Evolutionary conservation across 2,797 vertebrate genomes (phyloP).

Genomic region (Poecilia gillii): DNA sequence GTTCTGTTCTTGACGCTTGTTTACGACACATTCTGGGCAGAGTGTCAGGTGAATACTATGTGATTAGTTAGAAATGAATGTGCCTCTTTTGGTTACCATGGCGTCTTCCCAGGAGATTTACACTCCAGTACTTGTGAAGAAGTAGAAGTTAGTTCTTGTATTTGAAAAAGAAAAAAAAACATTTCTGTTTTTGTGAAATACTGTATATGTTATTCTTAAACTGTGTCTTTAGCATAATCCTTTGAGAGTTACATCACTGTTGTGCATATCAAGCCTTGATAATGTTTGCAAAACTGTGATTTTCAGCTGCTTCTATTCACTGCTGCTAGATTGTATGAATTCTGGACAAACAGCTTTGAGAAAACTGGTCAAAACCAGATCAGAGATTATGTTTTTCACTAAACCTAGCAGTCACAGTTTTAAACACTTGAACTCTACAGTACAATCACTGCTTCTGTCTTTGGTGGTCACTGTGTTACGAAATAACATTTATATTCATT

Average conservation of each 20-base stretch:
- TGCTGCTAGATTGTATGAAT: not conserved
- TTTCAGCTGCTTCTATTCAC: not conserved
- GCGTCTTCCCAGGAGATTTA: not conserved
- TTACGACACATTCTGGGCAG: not conserved
- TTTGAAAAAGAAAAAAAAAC: not conserved
- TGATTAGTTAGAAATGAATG: not conserved
- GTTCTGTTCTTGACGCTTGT: not conserved
- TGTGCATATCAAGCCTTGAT: not conserved
- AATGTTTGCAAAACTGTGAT: not conserved
- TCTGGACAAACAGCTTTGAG: not conserved
- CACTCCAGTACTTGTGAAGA: not conserved
- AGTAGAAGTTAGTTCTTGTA: not conserved
- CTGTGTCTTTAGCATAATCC: not conserved
- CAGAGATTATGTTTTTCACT: not conserved
- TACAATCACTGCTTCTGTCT: not conserved
- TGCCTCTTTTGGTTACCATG: not conserved
- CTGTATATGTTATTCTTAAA: not conserved
- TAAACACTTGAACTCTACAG: not conserved
- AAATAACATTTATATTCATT: not conserved
- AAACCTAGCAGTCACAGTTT: not conserved
- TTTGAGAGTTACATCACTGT: not conserved
- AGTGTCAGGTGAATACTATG: not conserved
- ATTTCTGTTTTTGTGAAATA: not conserved
- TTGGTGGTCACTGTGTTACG: not conserved
- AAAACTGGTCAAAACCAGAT: not conserved